phyloP scores from a whole-genome alignment of 2,113 vertebrate species.

The Redunca redunca region DNA sequence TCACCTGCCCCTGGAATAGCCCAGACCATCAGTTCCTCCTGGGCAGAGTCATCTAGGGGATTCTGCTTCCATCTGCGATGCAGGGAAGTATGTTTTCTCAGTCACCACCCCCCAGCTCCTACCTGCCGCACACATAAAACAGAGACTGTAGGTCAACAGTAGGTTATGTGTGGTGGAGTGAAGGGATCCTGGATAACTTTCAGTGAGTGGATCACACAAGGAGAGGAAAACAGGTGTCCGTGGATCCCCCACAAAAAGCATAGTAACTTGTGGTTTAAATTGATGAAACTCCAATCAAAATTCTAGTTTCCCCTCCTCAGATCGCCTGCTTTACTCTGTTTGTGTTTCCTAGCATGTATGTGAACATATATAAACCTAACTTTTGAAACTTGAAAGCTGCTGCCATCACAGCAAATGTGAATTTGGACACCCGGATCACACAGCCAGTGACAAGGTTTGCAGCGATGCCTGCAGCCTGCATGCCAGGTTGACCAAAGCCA shows the following conservation, averaged over 20 bases:
- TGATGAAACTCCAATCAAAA: not conserved
- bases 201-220: rapidly evolving
- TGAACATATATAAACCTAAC: too few relatives aligned
- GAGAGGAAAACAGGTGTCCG: rapidly evolving
- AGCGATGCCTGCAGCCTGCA: rapidly evolving
- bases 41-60: rapidly evolving
- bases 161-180: not conserved
- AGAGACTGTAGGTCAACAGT: rapidly evolving
- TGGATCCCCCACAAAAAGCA: not conserved
- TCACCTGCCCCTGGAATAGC: not conserved
- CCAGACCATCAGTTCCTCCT: not conserved
- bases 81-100: not conserved
- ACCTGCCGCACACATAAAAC: too few relatives aligned
- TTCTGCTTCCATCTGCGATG: rapidly evolving
- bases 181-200: not conserved
- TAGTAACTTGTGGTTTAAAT: not conserved
- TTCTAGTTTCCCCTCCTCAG: not conserved
- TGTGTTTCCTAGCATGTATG: rapidly evolving
- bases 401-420: rapidly evolving
- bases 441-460: not conserved
- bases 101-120: rapidly evolving
- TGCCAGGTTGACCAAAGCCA: rapidly evolving
- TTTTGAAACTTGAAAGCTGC: rapidly evolving
- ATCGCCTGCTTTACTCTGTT: not conserved
- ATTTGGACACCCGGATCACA: rapidly evolving